A percentile compares a stretch with the other conserved stretches of the same genome.
phyloP scores from a whole-genome alignment of 2,797 vertebrate genomes.

The Enteromius radiatus region DNA sequence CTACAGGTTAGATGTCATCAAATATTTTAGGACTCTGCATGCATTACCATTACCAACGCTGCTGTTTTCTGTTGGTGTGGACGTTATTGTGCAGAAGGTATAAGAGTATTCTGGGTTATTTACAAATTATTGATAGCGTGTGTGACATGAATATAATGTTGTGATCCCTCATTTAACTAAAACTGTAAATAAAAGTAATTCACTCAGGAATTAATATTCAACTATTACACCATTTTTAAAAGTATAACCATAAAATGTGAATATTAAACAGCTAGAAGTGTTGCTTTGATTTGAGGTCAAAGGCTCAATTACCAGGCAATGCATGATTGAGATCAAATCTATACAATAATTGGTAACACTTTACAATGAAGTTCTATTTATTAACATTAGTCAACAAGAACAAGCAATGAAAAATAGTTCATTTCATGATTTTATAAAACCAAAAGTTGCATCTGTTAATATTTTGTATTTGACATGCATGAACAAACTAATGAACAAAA shows the following conservation, averaged over 20 bases:
- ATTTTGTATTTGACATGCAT: not conserved
- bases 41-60: not conserved
- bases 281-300: constrained; percentile 4
- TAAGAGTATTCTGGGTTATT: not conserved
- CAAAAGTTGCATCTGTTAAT: not conserved
- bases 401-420: not conserved
- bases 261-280: not conserved
- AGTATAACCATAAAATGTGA: not conserved
- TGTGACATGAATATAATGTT: not conserved
- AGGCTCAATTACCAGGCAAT: not conserved
- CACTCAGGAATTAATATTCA: not conserved
- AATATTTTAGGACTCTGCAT: not conserved
- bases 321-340: not conserved
- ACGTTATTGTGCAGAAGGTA: not conserved
- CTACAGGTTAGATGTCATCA: constrained; percentile 84
- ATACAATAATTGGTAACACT: not conserved
- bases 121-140: not conserved
- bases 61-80: not conserved
- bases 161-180: not conserved
- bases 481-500: not conserved
- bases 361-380: not conserved
- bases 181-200: not conserved
- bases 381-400: not conserved
- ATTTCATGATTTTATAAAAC: not conserved
- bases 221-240: not conserved